Percentiles rank a stretch among this genome's conserved stretches.
Conservation (phyloP, 2,113 vertebrate genomes). For the Ellobius talpinus region DNA sequence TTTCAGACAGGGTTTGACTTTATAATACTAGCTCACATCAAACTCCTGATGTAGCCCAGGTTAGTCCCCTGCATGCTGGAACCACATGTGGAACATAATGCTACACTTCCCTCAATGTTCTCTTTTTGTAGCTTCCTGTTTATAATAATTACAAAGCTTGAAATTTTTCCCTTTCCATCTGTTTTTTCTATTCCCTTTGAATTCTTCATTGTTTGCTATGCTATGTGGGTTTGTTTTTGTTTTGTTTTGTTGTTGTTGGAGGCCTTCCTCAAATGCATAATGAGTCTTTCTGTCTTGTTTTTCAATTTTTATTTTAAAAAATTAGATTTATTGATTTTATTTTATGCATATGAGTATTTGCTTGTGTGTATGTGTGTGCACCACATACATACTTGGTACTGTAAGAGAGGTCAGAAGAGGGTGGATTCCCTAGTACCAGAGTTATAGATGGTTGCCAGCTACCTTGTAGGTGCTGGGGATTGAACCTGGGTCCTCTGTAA, state of each 20-base stretch:
- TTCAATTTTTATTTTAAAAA: not conserved
- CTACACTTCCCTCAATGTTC: not conserved
- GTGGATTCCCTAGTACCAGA: not conserved
- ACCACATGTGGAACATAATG: not conserved
- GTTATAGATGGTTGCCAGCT: not conserved
- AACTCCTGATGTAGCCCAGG: not conserved
- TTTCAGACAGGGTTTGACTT: not conserved
- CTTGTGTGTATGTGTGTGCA: not conserved
- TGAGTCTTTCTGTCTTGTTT: not conserved
- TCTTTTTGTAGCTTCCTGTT: not conserved
- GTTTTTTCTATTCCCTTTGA: not conserved
- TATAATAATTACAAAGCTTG: not conserved
- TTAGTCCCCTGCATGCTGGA: not conserved
- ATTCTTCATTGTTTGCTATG: not conserved
- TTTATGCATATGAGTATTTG: not conserved
- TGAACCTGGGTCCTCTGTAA: not conserved
- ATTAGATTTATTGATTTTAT: not conserved
- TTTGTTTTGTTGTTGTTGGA: not conserved
- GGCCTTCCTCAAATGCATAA: not conserved
- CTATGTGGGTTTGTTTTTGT: not conserved
- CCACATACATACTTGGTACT: not conserved
- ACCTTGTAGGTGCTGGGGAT: not conserved
- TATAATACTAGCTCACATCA: not conserved
- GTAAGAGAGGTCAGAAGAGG: not conserved
- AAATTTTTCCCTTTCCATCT: not conserved